Percentiles rank a stretch among this genome's conserved stretches.
Conservation (phyloP, 1,140 invertebrate species). For the Drosophila fuyamai region DNA sequence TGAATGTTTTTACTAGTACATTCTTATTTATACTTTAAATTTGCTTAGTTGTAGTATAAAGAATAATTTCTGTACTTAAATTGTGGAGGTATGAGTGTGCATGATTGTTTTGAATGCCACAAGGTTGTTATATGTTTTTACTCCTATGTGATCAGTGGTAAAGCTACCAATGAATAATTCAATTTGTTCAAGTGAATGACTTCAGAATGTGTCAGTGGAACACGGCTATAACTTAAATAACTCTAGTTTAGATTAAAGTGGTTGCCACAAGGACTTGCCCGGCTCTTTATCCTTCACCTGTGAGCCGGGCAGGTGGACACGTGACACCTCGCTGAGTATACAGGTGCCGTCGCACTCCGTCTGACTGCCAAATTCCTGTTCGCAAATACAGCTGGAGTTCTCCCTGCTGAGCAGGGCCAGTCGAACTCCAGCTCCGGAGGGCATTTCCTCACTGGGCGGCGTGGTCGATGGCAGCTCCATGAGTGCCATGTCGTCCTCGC, state of each 20-base stretch:
- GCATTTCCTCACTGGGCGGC: conserved; percentile 62
- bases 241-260: conserved; percentile 40
- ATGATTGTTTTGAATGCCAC: too few species aligned
- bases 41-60: too few species aligned
- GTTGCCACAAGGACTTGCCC: conserved; percentile 50
- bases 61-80: too few species aligned
- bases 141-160: too few species aligned
- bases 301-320: conserved; percentile 55
- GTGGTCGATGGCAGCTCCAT: conserved; percentile 70
- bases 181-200: too few species aligned
- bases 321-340: conserved; percentile 73
- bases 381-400: conserved; percentile 71
- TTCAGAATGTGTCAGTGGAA: conserved; percentile 8
- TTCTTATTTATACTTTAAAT: not conserved
- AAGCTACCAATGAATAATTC: too few species aligned
- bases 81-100: too few species aligned
- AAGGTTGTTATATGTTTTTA: too few species aligned
- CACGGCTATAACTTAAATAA: conserved; percentile 21
- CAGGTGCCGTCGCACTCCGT: conserved; percentile 74
- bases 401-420: conserved; percentile 56
- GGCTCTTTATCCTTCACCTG: conserved; percentile 1
- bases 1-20: not conserved
- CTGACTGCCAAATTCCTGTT: conserved; percentile 73
- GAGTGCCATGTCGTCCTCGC: conserved; percentile 70
- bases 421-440: conserved; percentile 37